Percentiles rank a stretch among this genome's conserved stretches.
Evolutionary conservation across 37 sponge, comb jelly and placozoan species (phyloP).

Genomic region (Corticium candelabrum): DNA sequence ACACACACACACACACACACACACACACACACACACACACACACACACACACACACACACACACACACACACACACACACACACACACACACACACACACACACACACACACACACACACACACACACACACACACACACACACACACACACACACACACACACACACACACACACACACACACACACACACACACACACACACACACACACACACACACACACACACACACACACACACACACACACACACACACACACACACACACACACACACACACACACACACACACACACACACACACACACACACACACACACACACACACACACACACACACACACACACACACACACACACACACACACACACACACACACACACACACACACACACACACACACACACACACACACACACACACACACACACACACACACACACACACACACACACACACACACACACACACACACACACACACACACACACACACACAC

Average conservation of each 20-base stretch:
- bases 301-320: conserved; percentile 14
- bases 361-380: conserved; percentile 17
- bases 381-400: conserved; percentile 23
- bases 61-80: neutral
- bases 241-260: neutral
- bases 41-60: neutral
- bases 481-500: neutral
- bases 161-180: conserved; percentile 17
- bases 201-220: neutral
- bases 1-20: too few species aligned
- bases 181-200: conserved; percentile 2
- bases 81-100: neutral
- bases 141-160: conserved; percentile 11
- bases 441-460: too few species aligned
- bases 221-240: neutral
- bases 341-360: neutral
- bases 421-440: too few species aligned
- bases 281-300: conserved; percentile 2
- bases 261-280: conserved; percentile 1
- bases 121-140: neutral
- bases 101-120: conserved; percentile 10
- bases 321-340: conserved; percentile 9
- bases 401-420: conserved; percentile 27
- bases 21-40: too few species aligned
- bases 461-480: conserved; percentile 13